Conservation (phyloP, 2,113 vertebrate genomes). For the Gymnorhina tibicen region DNA sequence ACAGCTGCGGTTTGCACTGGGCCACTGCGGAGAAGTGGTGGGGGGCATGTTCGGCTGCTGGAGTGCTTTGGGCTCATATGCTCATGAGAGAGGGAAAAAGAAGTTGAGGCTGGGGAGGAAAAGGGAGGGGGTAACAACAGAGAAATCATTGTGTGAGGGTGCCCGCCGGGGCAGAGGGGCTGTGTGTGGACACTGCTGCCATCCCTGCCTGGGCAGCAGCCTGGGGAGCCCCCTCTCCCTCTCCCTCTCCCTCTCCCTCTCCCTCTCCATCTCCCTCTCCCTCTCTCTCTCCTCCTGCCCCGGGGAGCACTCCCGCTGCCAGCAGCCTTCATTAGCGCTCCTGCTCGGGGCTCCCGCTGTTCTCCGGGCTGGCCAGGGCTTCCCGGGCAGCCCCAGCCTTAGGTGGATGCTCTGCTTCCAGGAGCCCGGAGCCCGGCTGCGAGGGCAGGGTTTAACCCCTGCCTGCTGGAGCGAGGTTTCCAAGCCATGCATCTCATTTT, state of each 20-base stretch:
- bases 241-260: too few relatives aligned
- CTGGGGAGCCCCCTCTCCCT: too few relatives aligned
- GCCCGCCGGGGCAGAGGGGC: not conserved
- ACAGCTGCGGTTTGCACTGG: constrained; percentile 11
- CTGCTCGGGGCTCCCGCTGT: not conserved
- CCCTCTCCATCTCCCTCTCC: too few relatives aligned
- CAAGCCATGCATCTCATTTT: rapidly evolving
- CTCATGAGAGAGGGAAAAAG: not conserved
- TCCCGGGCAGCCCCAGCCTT: not conserved
- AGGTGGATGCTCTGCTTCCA: not conserved
- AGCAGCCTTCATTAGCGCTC: not conserved
- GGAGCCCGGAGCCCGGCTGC: not conserved
- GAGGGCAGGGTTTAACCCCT: not conserved
- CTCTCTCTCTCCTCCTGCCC: not conserved
- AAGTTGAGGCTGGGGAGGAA: not conserved
- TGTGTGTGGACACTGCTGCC: not conserved
- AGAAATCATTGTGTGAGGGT: not conserved
- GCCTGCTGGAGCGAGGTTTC: not conserved
- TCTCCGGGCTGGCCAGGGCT: not conserved
- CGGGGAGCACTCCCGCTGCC: not conserved
- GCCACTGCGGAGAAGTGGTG: not conserved
- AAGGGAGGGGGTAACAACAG: not conserved
- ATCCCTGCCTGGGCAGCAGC: not conserved
- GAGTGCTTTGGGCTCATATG: not conserved
- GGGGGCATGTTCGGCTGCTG: not conserved